A percentile compares a stretch with the other conserved stretches of the same genome.
phyloP scores from a whole-genome alignment of 2,113 vertebrate species.

The Hepsetus odoe region DNA sequence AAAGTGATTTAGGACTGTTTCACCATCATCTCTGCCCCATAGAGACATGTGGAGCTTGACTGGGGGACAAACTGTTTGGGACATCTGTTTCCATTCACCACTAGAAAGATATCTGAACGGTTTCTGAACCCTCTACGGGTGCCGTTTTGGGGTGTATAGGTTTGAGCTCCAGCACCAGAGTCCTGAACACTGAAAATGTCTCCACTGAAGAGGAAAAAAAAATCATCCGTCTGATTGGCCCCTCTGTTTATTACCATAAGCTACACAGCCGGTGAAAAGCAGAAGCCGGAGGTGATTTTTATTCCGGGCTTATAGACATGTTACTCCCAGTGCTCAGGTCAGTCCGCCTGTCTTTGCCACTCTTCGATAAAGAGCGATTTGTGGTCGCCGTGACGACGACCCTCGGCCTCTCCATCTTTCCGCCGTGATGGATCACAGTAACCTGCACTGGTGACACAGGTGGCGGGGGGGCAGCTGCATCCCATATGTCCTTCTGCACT shows the following conservation, averaged over 20 bases:
- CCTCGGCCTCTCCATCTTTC: constrained; percentile 67
- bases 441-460: constrained; percentile 56
- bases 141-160: too few species aligned
- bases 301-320: constrained; percentile 70
- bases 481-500: constrained; percentile 69
- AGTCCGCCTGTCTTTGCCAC: constrained; percentile 65
- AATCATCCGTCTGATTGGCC: too few species aligned
- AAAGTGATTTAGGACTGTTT: too few species aligned
- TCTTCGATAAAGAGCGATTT: constrained; percentile 77
- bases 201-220: too few species aligned
- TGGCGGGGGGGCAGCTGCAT: constrained; percentile 54
- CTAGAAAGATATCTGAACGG: too few species aligned
- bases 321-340: constrained; percentile 76
- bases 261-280: constrained; percentile 4
- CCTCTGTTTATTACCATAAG: neutral
- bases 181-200: too few species aligned
- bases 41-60: too few species aligned
- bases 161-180: too few species aligned
- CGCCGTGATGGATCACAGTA: constrained; percentile 69
- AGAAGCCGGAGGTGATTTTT: constrained; percentile 63
- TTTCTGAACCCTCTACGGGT: too few species aligned
- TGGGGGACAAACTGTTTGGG: too few species aligned
- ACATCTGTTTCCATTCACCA: too few species aligned
- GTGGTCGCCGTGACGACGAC: constrained; percentile 75
- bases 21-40: too few species aligned